Percentiles rank a stretch among this genome's conserved stretches.
Conservation (phyloP, 2,888 invertebrate genomes). For the Antheraea assamensis region DNA sequence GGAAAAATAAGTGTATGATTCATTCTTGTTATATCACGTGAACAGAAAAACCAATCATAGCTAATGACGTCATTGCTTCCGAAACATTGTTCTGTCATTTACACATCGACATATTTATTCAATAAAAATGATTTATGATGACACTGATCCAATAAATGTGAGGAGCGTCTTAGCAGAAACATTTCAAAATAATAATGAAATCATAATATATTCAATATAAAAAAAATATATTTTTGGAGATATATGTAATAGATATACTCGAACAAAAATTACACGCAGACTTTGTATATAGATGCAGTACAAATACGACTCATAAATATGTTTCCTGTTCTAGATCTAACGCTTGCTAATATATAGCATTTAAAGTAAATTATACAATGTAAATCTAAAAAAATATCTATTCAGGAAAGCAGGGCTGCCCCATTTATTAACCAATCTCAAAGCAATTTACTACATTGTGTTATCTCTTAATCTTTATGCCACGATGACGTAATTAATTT, state of each 20-base stretch:
- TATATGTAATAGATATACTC: background rate
- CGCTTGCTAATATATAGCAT: background rate
- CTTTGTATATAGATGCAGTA: background rate
- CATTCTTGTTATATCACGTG: too few species aligned
- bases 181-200: too few species aligned
- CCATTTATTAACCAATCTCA: constrained; percentile 21
- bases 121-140: too few species aligned
- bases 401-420: constrained; percentile 15
- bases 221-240: too few species aligned
- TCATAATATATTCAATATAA: too few species aligned
- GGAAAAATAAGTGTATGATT: too few species aligned
- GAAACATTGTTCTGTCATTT: too few species aligned
- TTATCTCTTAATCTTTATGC: constrained; percentile 20
- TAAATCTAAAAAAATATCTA: constrained; percentile 18
- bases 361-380: constrained; percentile 3
- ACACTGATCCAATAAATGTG: too few species aligned
- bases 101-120: too few species aligned
- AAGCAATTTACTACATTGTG: constrained; percentile 17
- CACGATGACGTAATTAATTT: constrained; percentile 50
- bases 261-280: background rate
- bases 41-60: too few species aligned
- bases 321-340: constrained; percentile 5
- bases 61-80: too few species aligned
- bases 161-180: too few species aligned
- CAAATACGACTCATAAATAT: constrained; percentile 1